Percentiles rank a stretch among this genome's conserved stretches.
phyloP scores from a whole-genome alignment of 2,888 invertebrate genomes.

The Rhingia rostrata region DNA sequence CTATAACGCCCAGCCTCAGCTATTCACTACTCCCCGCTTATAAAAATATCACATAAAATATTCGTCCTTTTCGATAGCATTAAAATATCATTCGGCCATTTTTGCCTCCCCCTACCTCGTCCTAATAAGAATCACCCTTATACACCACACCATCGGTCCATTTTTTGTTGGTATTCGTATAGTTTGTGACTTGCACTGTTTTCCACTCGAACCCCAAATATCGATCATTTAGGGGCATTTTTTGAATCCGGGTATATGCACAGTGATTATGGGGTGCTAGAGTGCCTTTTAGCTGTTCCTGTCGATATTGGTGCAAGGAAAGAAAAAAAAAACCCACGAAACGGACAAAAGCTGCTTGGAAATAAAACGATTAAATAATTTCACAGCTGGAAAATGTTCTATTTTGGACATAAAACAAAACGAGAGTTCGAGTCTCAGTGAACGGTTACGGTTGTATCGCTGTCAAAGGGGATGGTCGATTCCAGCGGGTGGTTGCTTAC shows the following conservation, averaged over 20 bases:
- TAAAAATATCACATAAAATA: constrained; percentile 28
- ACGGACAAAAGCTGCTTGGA: constrained; percentile 27
- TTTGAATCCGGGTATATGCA: not conserved
- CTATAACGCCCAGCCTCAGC: not conserved
- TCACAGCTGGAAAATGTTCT: constrained; percentile 56
- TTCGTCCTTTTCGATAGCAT: constrained; percentile 25
- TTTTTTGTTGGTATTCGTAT: not conserved
- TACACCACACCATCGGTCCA: not conserved
- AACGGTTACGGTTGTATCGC: not conserved
- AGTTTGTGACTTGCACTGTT: not conserved
- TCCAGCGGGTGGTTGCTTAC: constrained; percentile 46
- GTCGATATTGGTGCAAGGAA: not conserved
- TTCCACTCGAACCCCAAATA: not conserved
- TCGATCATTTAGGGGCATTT: constrained; percentile 30
- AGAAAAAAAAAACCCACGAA: constrained; percentile 2
- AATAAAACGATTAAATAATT: constrained; percentile 66
- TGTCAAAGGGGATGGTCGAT: constrained; percentile 6
- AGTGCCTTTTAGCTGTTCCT: constrained; percentile 8
- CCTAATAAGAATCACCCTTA: not conserved
- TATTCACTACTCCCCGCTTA: not conserved
- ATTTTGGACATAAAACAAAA: constrained; percentile 40
- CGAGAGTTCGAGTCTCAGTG: constrained; percentile 23
- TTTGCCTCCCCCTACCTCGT: not conserved
- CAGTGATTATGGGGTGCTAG: not conserved
- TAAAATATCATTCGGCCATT: constrained; percentile 22